Evolutionary conservation across 2,888 invertebrate species (phyloP).

Genomic region (Tyria jacobaeae): DNA sequence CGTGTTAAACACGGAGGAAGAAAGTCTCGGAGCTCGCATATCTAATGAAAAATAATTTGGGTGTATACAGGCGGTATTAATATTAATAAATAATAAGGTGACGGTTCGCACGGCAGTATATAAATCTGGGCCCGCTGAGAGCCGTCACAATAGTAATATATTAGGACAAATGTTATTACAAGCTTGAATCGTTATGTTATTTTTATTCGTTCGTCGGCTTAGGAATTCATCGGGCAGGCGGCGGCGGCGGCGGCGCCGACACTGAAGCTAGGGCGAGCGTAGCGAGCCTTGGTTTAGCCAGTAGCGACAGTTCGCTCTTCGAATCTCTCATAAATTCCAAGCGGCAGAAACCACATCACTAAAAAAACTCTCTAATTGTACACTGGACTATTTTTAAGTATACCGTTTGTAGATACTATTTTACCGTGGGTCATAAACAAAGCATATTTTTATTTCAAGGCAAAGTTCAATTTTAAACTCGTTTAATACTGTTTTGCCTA

Average conservation of each 20-base stretch:
- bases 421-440: background rate
- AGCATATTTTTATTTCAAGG: background rate
- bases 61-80: conserved; percentile 77
- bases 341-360: conserved; percentile 31
- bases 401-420: conserved; percentile 5
- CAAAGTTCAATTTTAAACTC: no score
- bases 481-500: no score
- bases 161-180: conserved; percentile 85
- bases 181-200: conserved; percentile 82
- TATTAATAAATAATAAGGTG: conserved; percentile 81
- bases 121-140: conserved; percentile 76
- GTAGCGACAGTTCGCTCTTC: conserved; percentile 36
- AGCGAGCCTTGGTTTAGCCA: conserved; percentile 22
- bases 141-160: conserved; percentile 84
- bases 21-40: conserved; percentile 60
- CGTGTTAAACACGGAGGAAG: conserved; percentile 57
- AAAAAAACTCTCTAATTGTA: conserved; percentile 10
- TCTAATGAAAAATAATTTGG: conserved; percentile 78
- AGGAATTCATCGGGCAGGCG: conserved; percentile 62
- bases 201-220: conserved; percentile 75
- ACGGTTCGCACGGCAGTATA: conserved; percentile 79
- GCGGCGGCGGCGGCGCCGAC: conserved; percentile 51
- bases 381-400: conserved; percentile 18
- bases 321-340: conserved; percentile 18
- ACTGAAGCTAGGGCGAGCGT: conserved; percentile 45